Base-by-base conservation (phyloP, 2,888 invertebrate species). In the Empis stercorea region DNA sequence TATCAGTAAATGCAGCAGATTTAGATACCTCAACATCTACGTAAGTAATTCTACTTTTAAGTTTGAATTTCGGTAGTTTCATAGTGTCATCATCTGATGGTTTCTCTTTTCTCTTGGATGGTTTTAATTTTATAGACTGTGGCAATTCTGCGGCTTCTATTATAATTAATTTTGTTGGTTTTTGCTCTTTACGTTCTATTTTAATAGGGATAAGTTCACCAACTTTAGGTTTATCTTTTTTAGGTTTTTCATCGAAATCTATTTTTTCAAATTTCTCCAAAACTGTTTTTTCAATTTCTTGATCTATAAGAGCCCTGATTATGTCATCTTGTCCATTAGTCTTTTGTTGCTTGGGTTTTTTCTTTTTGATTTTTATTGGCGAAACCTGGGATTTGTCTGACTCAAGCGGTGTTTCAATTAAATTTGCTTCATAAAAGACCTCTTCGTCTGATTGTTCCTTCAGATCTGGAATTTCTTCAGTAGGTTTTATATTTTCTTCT, bases 11-110 rank as follows among this genome's bases (percentile, higher is more conserved):
- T 23, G 71, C 59, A 1, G 76, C 76, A 49, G 71, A 68, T 40
- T 76, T 62, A 36, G 73, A 60, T 45, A 71, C 64, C 17, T 83
- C 77, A 15, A 84, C 84, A 56, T 80, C 77, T 20, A 67, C 64
- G 49, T 72, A 71, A 40, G 69, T 72, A 43, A 86, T 80, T 48
- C 82, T 75, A 59, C 85, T 84, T 59, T 82, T 83, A 1, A 87
- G 68, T n/a, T 61, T 59, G 48, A 66, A 64, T 59, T 81, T 73
- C 15, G 84, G 73, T 62, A 82, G 78, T 0, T 81, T 80, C 37
- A 80, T 61, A 56, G 75, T 73, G 43, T 74, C 73, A 46, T 74
- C 71, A 37, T 71, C 68, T 3, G 63, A 53, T 1, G 76, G 72
- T 58, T 80, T 63, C 30, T 63, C 63, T 52, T 63, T 64, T 5